Percentiles rank a stretch among this genome's conserved stretches.
Evolutionary conservation across 2,797 vertebrate species (phyloP).

Genomic region (Perodicticus potto): DNA sequence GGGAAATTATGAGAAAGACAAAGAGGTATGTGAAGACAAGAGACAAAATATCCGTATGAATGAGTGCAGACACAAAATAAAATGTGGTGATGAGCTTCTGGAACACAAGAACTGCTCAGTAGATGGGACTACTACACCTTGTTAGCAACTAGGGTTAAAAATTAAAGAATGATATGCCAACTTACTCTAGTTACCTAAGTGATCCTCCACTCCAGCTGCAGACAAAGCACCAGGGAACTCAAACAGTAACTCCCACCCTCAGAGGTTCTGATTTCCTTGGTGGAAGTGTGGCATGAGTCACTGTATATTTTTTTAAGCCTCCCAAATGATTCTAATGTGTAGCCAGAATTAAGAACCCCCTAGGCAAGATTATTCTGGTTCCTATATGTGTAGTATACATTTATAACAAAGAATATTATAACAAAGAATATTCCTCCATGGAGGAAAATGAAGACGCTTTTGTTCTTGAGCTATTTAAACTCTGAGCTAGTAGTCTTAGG

Average conservation of each 20-base stretch:
- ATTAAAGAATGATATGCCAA: neutral
- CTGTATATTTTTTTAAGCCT: neutral
- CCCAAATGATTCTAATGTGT: neutral
- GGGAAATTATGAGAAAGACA: neutral
- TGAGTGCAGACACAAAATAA: slow-evolving; percentile 56
- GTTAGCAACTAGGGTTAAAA: neutral
- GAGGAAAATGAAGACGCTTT: slow-evolving; percentile 27
- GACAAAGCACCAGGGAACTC: neutral
- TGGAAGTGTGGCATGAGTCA: neutral
- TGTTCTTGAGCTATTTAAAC: neutral
- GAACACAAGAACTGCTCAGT: neutral
- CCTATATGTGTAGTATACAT: neutral
- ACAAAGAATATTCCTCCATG: slow-evolving; percentile 6
- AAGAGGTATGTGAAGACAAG: slow-evolving; percentile 40
- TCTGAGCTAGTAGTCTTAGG: neutral
- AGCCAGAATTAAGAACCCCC: slow-evolving; percentile 1
- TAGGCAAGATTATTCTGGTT: slow-evolving; percentile 11
- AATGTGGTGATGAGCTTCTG: slow-evolving; percentile 41
- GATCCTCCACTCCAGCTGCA: neutral
- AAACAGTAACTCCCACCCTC: neutral
- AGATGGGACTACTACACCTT: neutral
- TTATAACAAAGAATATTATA: neutral
- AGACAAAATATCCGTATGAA: slow-evolving; percentile 65
- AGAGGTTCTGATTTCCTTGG: neutral
- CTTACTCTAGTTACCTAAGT: neutral